Evolutionary conservation across 2,888 invertebrate species (phyloP).

Genomic region (Ligdia adustata): DNA sequence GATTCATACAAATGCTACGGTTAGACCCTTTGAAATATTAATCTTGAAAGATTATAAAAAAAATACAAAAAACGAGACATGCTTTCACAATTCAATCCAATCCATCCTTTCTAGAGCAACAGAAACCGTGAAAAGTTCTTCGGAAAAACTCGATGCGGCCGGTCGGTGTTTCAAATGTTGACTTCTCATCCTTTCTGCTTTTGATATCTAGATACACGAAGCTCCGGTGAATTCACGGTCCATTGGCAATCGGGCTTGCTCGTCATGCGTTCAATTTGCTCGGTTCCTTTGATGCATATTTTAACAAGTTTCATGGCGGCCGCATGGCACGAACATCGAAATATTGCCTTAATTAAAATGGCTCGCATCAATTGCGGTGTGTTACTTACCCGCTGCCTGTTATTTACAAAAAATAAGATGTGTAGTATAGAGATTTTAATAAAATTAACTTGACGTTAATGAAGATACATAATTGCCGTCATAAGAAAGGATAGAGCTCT

Average conservation of each 20-base stretch:
- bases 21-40: too few species aligned
- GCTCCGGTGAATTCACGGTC: conserved; percentile 34
- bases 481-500: too few species aligned
- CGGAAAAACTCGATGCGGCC: conserved; percentile 12
- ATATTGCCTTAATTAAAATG: conserved; percentile 56
- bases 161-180: conserved; percentile 23
- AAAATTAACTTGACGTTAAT: too few species aligned
- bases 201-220: conserved; percentile 26
- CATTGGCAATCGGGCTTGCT: conserved; percentile 46
- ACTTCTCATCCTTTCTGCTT: conserved; percentile 34
- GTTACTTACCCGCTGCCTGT: conserved; percentile 34
- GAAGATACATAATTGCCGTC: too few species aligned
- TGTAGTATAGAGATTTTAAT: too few species aligned
- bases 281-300: conserved; percentile 65
- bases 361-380: conserved; percentile 38
- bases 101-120: conserved; percentile 4
- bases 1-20: too few species aligned
- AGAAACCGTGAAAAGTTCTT: conserved; percentile 16
- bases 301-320: conserved; percentile 53
- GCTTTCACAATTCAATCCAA: conserved; percentile 16
- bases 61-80: neutral
- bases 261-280: conserved; percentile 57
- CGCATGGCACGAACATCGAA: conserved; percentile 39
- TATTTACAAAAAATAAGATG: too few species aligned
- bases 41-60: neutral